Evolutionary conservation across 1,140 invertebrate genomes (phyloP).

Genomic region (Samia ricini): DNA sequence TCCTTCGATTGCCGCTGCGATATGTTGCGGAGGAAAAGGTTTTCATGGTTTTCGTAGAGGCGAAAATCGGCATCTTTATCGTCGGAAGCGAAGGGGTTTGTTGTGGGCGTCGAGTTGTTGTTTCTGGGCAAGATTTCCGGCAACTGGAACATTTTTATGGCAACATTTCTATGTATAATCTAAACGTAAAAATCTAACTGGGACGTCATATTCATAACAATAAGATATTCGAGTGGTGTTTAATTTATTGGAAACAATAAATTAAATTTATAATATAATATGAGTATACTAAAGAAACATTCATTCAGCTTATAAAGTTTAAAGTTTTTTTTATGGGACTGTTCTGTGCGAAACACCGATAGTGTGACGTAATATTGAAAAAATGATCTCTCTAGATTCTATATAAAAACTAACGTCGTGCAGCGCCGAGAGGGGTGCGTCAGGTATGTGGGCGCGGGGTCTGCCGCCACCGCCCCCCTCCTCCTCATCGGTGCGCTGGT

Average conservation of each 20-base stretch:
- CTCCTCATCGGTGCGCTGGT: slow-evolving; percentile 63
- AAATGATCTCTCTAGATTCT: too few relatives aligned
- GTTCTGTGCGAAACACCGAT: too few relatives aligned
- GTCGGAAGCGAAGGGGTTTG: slow-evolving; percentile 53
- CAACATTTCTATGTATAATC: too few relatives aligned
- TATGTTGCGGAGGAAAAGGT: slow-evolving; percentile 69
- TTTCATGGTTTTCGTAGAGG: slow-evolving; percentile 74
- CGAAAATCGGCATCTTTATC: slow-evolving; percentile 50
- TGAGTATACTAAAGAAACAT: too few relatives aligned
- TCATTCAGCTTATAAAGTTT: too few relatives aligned
- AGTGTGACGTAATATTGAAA: too few relatives aligned
- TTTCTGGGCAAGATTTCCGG: slow-evolving; percentile 61
- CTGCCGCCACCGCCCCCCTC: slow-evolving; percentile 20
- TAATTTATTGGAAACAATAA: too few relatives aligned
- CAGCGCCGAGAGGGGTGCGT: slow-evolving; percentile 35
- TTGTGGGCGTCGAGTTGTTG: slow-evolving; percentile 32
- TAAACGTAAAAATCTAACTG: too few relatives aligned
- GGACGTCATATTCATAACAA: too few relatives aligned
- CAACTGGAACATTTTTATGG: slow-evolving; percentile 43
- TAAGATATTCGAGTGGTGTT: too few relatives aligned
- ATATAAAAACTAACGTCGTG: slow-evolving; percentile 8
- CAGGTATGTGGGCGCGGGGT: slow-evolving; percentile 41
- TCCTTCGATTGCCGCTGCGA: slow-evolving; percentile 69
- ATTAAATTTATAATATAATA: too few relatives aligned
- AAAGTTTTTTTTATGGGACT: too few relatives aligned